Conservation (phyloP, 2,113 vertebrate species). For the Aspidoscelis tigris region DNA sequence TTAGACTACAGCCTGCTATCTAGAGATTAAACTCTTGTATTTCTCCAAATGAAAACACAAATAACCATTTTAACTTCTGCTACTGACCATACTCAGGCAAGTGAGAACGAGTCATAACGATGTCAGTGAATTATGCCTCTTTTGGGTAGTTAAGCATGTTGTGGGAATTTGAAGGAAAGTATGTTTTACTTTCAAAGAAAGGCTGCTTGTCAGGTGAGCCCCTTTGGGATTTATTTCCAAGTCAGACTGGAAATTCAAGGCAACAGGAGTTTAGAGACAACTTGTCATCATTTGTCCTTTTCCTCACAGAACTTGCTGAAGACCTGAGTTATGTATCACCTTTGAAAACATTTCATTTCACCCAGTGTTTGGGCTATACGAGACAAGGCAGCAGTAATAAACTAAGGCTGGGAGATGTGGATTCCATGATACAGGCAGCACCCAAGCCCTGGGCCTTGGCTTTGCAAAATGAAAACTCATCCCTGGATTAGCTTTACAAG, state of each 20-base stretch:
- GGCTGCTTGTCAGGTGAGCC: not conserved
- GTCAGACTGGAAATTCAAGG: not conserved
- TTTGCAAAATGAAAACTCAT: no score
- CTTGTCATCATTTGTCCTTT: not conserved
- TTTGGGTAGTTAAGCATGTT: not conserved
- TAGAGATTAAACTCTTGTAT: not conserved
- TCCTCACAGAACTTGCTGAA: no score
- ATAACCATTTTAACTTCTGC: not conserved
- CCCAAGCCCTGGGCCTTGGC: no score
- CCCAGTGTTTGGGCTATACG: no score
- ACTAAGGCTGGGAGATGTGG: no score
- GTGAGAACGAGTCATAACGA: not conserved
- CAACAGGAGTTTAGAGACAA: not conserved
- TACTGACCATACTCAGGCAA: not conserved
- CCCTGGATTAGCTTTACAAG: no score
- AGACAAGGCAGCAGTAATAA: no score
- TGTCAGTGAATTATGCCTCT: not conserved
- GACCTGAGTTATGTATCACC: no score
- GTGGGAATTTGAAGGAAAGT: not conserved
- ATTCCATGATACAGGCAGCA: no score
- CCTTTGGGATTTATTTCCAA: not conserved
- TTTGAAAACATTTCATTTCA: no score
- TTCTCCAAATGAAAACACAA: not conserved
- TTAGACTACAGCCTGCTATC: not conserved
- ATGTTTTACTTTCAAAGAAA: no score